Evolutionary conservation across 2,888 invertebrate species (phyloP).

Genomic region (Chouioia cunea): DNA sequence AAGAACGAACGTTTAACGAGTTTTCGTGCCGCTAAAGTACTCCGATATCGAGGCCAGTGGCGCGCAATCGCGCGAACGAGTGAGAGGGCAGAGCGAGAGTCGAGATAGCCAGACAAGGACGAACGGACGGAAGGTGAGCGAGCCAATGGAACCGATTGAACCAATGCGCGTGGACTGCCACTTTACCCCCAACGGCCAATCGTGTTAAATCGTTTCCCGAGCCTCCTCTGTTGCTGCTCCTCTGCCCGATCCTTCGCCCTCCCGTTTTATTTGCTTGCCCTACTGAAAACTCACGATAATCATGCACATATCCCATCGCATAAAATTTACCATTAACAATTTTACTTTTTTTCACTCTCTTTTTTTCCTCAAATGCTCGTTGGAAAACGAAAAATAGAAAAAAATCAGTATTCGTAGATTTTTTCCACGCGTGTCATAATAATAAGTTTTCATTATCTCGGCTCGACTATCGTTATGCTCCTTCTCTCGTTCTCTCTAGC

Average conservation of each 20-base stretch:
- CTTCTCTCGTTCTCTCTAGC: slow-evolving; percentile 55
- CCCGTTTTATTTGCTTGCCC: too few relatives aligned
- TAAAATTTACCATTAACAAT: too few relatives aligned
- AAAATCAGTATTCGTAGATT: too few relatives aligned
- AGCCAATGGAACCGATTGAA: slow-evolving; percentile 67
- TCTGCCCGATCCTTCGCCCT: slow-evolving; percentile 15
- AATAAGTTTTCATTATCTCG: too few relatives aligned
- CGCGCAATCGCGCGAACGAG: slow-evolving; percentile 39
- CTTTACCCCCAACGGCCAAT: slow-evolving; percentile 67
- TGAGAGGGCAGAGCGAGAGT: slow-evolving; percentile 26
- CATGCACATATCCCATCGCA: too few relatives aligned
- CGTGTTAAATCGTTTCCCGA: slow-evolving; percentile 66
- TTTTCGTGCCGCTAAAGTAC: slow-evolving; percentile 45
- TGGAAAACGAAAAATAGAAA: too few relatives aligned
- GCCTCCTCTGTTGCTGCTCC: slow-evolving; percentile 51
- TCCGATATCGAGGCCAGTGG: slow-evolving; percentile 52
- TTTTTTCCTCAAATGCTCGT: too few relatives aligned
- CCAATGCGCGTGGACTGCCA: slow-evolving; percentile 66
- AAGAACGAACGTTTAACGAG: slow-evolving; percentile 47
- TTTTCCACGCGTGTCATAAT: too few relatives aligned
- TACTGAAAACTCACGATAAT: too few relatives aligned
- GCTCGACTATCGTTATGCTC: too few relatives aligned
- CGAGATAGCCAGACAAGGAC: slow-evolving; percentile 35
- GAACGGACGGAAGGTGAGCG: slow-evolving; percentile 51
- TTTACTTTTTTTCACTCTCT: too few relatives aligned